Percentiles rank a stretch among this genome's conserved stretches.
phyloP scores from a whole-genome alignment of 1,140 invertebrate species.

The Aphis craccivora region DNA sequence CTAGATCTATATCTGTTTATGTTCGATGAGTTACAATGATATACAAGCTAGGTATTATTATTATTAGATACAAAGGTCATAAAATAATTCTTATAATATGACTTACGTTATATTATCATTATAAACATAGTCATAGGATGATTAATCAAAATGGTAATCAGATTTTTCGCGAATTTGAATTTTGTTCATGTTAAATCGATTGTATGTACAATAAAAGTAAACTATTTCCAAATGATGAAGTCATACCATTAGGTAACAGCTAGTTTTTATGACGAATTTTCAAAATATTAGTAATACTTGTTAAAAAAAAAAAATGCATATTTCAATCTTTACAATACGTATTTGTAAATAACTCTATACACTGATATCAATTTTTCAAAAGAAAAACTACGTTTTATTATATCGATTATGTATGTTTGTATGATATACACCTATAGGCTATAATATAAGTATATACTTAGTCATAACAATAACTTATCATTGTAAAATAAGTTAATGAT shows the following conservation, averaged over 20 bases:
- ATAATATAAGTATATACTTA: neutral
- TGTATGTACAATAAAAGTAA: neutral
- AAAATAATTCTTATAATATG: neutral
- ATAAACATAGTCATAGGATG: neutral
- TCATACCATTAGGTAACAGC: neutral
- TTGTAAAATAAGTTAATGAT: neutral
- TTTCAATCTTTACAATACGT: neutral
- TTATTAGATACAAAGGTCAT: neutral
- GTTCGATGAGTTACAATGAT: too few relatives aligned
- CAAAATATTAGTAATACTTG: neutral
- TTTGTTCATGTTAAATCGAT: neutral
- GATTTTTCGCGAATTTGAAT: neutral
- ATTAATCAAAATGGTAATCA: neutral
- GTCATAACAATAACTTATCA: neutral
- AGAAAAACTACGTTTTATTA: neutral
- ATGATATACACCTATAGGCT: neutral
- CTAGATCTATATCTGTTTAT: too few relatives aligned
- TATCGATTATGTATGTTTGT: neutral
- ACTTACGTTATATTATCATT: neutral
- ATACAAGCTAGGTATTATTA: neutral
- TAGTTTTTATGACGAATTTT: neutral
- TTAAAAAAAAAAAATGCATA: neutral
- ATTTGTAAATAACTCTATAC: neutral
- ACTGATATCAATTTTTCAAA: neutral
- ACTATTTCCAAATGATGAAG: neutral